phyloP scores from a whole-genome alignment of 2,113 vertebrate species.

The Ceyx margarethae region DNA sequence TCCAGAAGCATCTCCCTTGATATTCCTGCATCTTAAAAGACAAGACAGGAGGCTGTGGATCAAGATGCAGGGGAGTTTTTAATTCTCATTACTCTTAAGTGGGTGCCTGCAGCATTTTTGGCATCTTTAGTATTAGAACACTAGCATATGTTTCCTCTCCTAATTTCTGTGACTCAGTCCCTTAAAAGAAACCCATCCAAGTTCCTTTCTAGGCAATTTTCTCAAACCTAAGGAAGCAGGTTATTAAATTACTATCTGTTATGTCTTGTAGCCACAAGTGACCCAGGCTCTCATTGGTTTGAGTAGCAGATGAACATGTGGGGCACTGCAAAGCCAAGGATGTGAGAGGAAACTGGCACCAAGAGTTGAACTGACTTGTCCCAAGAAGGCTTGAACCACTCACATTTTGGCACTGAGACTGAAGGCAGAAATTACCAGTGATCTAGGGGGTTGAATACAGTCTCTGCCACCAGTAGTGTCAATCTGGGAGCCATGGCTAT shows the following conservation, averaged over 20 bases:
- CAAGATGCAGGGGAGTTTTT: background rate
- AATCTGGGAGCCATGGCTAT: background rate
- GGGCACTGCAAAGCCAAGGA: background rate
- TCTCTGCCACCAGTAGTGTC: fast-evolving
- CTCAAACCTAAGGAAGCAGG: background rate
- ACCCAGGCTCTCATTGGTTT: background rate
- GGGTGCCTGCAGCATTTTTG: slow-evolving; percentile 27
- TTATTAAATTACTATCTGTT: background rate
- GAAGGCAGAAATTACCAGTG: background rate
- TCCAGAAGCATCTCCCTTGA: background rate
- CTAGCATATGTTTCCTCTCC: slow-evolving; percentile 51
- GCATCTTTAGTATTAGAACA: slow-evolving; percentile 35
- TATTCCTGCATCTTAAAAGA: background rate
- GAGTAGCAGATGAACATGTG: background rate
- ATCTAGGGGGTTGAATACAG: background rate
- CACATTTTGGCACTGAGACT: background rate
- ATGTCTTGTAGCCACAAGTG: background rate
- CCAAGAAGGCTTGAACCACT: background rate
- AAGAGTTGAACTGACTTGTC: background rate
- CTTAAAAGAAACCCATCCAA: slow-evolving; percentile 16
- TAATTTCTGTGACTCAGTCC: slow-evolving; percentile 11
- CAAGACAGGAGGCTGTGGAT: background rate
- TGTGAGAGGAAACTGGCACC: background rate
- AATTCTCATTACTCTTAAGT: slow-evolving; percentile 23
- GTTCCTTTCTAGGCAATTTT: slow-evolving; percentile 13